phyloP scores from a whole-genome alignment of 2,888 invertebrate species.

The Eristalinus aeneus region DNA sequence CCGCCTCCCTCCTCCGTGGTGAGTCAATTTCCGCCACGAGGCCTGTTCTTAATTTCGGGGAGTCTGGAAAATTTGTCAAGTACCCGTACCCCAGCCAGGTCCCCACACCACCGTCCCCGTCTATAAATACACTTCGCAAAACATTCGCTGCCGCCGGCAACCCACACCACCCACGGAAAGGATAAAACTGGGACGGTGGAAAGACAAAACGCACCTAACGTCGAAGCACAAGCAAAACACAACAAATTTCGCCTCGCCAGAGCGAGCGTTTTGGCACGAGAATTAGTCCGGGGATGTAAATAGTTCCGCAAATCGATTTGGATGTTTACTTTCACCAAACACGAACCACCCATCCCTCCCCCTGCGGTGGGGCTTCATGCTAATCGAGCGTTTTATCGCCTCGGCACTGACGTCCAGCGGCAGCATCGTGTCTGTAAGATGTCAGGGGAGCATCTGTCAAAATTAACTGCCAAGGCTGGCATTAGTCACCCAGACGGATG shows the following conservation, averaged over 20 bases:
- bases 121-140: neutral
- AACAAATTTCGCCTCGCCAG: slow-evolving; percentile 7
- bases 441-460: slow-evolving; percentile 4
- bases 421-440: neutral
- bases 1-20: neutral
- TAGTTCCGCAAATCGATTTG: slow-evolving; percentile 5
- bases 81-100: neutral
- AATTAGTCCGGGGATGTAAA: slow-evolving; percentile 13
- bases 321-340: slow-evolving; percentile 19
- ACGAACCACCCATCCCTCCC: neutral
- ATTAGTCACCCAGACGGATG: neutral
- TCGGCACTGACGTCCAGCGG: neutral
- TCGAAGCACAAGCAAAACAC: neutral
- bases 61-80: slow-evolving; percentile 17
- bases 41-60: neutral
- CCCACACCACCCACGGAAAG: neutral
- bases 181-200: neutral
- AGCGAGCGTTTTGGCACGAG: slow-evolving; percentile 6
- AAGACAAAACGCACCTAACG: neutral
- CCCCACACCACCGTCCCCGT: neutral
- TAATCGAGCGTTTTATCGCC: neutral
- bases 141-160: neutral
- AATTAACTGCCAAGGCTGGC: neutral
- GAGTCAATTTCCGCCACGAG: neutral
- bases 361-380: neutral